phyloP scores from a whole-genome alignment of 2,888 invertebrate species.

The Drosophila mimetica region DNA sequence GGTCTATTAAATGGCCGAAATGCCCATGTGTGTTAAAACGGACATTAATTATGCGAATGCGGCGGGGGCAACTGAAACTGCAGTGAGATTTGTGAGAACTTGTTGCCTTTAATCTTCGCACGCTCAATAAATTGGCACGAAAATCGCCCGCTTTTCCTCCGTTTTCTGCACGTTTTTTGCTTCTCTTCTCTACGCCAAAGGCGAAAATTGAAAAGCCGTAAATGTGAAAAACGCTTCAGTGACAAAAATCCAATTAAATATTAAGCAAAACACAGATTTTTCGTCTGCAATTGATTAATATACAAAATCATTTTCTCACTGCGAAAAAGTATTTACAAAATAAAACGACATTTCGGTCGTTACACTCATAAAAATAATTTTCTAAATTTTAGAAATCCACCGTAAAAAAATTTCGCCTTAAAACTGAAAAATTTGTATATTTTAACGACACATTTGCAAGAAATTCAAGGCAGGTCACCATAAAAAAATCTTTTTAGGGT shows the following conservation, averaged over 20 bases:
- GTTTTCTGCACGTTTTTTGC: not conserved
- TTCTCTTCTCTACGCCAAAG: not conserved
- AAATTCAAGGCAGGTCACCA: too few relatives aligned
- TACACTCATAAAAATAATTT: too few relatives aligned
- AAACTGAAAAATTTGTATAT: too few relatives aligned
- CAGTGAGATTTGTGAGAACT: slow-evolving; percentile 27
- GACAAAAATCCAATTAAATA: slow-evolving; percentile 52
- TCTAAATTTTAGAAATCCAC: too few relatives aligned
- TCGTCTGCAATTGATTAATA: slow-evolving; percentile 3
- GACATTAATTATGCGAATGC: slow-evolving; percentile 34
- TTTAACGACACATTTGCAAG: too few relatives aligned
- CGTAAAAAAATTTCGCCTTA: too few relatives aligned
- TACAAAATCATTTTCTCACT: not conserved
- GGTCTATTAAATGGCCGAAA: slow-evolving; percentile 25
- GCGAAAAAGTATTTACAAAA: not conserved
- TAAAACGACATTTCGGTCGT: not conserved
- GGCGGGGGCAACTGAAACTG: slow-evolving; percentile 3
- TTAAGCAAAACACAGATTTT: slow-evolving; percentile 8
- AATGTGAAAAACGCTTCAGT: slow-evolving; percentile 44
- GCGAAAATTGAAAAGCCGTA: not conserved
- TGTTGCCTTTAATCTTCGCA: slow-evolving; percentile 50
- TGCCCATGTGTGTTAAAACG: slow-evolving; percentile 43
- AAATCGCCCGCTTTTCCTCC: slow-evolving; percentile 1
- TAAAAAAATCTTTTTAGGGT: too few relatives aligned
- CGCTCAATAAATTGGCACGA: slow-evolving; percentile 35